phyloP scores from a whole-genome alignment of 37 sponge, comb jelly and placozoan genomes.

The Chondrilla cf. caribensis region DNA sequence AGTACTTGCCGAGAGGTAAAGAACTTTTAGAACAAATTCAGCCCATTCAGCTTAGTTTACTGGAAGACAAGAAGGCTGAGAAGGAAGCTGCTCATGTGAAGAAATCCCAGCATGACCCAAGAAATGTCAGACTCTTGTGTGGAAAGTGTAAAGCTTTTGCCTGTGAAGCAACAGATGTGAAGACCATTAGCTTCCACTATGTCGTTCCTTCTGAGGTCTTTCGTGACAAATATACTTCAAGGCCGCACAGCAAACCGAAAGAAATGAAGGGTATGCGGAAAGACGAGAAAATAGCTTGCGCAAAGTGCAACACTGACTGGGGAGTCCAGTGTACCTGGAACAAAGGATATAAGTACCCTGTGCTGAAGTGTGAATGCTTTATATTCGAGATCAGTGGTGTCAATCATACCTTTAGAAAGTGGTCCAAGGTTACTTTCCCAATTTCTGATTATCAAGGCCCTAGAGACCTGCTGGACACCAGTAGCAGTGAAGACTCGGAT shows the following conservation, averaged over 20 bases:
- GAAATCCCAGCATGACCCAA: neutral
- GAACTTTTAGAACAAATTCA: neutral
- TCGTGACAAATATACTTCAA: neutral
- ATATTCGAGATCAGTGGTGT: slow-evolving; percentile 20
- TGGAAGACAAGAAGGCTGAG: neutral
- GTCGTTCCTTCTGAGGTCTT: slow-evolving; percentile 40
- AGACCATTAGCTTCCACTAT: slow-evolving; percentile 9
- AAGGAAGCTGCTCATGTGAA: neutral
- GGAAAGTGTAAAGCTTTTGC: slow-evolving; percentile 38
- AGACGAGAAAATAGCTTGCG: slow-evolving; percentile 46
- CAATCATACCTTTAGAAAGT: slow-evolving; percentile 23
- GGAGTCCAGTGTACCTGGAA: slow-evolving; percentile 34
- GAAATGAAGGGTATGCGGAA: slow-evolving; percentile 13
- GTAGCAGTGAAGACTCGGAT: slow-evolving; percentile 9
- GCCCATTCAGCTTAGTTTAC: slow-evolving; percentile 26
- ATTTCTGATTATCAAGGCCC: neutral
- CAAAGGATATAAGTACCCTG: slow-evolving; percentile 25
- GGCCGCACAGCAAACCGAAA: slow-evolving; percentile 13
- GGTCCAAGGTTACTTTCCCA: slow-evolving; percentile 49
- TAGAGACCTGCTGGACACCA: neutral
- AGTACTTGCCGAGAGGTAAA: slow-evolving; percentile 6
- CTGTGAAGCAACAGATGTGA: slow-evolving; percentile 54
- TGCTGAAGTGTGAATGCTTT: slow-evolving; percentile 48
- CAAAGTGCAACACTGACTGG: slow-evolving; percentile 41
- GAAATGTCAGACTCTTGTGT: slow-evolving; percentile 38